These are phyloP conservation scores for Micronycteris hirsuta DNA, from an alignment of 2,113 vertebrate species.

Conservation along the genomic window DNA sequence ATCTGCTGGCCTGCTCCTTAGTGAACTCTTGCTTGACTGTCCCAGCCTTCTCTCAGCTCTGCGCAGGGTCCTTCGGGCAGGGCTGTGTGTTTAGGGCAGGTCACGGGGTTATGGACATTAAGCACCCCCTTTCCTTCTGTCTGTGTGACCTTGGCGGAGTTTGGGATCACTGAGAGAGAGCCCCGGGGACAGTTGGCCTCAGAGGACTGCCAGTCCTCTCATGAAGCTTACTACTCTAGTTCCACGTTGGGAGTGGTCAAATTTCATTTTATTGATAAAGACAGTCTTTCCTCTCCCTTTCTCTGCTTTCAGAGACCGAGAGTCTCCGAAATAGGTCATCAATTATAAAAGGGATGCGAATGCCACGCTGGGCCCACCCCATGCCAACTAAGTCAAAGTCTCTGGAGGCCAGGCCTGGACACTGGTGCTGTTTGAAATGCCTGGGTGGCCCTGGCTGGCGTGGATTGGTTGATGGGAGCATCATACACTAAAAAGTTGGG, in stretches of 20 bases:
- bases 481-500: too few species aligned
- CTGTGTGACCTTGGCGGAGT: neutral
- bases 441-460: too few species aligned
- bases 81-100: neutral
- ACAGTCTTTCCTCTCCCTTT: neutral
- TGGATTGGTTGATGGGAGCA: too few species aligned
- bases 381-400: neutral
- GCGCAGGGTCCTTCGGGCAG: neutral
- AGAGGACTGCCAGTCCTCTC: neutral
- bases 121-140: neutral
- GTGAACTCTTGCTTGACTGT: neutral
- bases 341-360: neutral
- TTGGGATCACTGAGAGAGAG: neutral
- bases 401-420: neutral
- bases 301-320: neutral
- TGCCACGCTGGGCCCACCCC: neutral
- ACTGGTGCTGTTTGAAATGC: neutral
- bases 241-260: neutral
- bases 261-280: neutral
- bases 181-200: neutral
- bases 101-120: accelerated
- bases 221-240: neutral
- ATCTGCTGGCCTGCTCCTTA: neutral
- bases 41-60: neutral
- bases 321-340: neutral